These are phyloP conservation scores for Cantharis rufa DNA, from an alignment of 2,888 invertebrate genomes.

Conservation along the genomic window DNA sequence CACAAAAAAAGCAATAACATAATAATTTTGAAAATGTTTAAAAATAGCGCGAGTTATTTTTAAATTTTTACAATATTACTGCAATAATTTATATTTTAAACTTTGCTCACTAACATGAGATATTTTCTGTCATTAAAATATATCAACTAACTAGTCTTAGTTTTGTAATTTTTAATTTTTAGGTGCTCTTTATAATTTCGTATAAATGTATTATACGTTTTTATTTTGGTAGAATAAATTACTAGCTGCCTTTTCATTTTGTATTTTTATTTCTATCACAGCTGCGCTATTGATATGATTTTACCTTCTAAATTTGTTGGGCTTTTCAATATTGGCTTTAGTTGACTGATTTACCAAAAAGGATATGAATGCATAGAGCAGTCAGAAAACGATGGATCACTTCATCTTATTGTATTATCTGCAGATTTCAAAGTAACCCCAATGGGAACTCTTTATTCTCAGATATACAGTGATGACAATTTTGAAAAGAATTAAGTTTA, in stretches of 20 bases:
- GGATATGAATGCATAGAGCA: too few species aligned
- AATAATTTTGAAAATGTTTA: neutral
- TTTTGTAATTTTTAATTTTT: constrained; percentile 42
- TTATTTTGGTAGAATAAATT: constrained; percentile 52
- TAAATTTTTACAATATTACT: neutral
- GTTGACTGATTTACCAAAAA: too few species aligned
- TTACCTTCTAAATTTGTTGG: too few species aligned
- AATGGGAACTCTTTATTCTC: too few species aligned
- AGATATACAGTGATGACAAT: too few species aligned
- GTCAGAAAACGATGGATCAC: too few species aligned
- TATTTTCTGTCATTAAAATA: constrained; percentile 35
- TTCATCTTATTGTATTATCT: too few species aligned
- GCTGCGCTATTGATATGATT: too few species aligned
- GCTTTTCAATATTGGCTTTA: too few species aligned
- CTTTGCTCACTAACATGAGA: constrained; percentile 47
- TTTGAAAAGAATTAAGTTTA: too few species aligned
- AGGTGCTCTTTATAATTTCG: constrained; percentile 38
- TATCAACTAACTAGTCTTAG: constrained; percentile 50
- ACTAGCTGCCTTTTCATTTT: constrained; percentile 50
- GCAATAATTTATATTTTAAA: neutral
- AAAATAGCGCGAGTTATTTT: neutral
- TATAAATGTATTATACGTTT: constrained; percentile 43
- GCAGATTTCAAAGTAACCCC: too few species aligned
- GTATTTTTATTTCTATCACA: neutral
- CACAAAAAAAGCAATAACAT: constrained; percentile 18